Evolutionary conservation across 2,113 vertebrate genomes (phyloP).

Genomic region (Capra hircus): DNA sequence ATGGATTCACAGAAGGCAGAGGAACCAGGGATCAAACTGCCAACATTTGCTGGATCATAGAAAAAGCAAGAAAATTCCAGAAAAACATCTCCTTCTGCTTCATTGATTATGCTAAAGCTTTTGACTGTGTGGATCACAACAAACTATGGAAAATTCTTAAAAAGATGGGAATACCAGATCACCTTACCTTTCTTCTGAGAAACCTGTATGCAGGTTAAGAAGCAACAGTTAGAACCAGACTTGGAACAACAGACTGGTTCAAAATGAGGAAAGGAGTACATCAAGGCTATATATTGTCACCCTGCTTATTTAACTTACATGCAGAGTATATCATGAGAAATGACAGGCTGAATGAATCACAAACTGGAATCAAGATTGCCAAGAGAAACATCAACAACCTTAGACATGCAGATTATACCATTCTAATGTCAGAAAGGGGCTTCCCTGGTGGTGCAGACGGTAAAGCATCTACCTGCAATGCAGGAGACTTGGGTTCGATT

Average conservation of each 20-base stretch:
- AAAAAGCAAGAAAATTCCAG: background rate
- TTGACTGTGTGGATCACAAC: background rate
- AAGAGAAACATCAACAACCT: background rate
- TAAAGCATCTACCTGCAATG: no score
- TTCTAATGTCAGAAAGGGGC: background rate
- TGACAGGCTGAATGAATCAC: background rate
- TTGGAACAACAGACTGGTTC: background rate
- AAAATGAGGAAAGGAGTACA: background rate
- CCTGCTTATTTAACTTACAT: background rate
- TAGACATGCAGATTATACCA: background rate
- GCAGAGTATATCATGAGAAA: background rate
- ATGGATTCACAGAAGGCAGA: background rate
- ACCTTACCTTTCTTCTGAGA: background rate
- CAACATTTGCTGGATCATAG: background rate
- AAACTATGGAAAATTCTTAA: background rate
- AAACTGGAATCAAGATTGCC: background rate
- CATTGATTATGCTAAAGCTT: background rate
- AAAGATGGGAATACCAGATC: background rate
- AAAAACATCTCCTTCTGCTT: background rate
- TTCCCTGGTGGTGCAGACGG: no score
- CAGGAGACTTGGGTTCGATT: no score
- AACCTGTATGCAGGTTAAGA: background rate
- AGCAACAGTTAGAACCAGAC: background rate
- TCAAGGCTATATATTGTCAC: background rate
- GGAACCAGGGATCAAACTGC: background rate